Percentiles rank a stretch among this genome's conserved stretches.
Conservation (phyloP, 2,113 vertebrate genomes). For the Aptenodytes patagonicus region DNA sequence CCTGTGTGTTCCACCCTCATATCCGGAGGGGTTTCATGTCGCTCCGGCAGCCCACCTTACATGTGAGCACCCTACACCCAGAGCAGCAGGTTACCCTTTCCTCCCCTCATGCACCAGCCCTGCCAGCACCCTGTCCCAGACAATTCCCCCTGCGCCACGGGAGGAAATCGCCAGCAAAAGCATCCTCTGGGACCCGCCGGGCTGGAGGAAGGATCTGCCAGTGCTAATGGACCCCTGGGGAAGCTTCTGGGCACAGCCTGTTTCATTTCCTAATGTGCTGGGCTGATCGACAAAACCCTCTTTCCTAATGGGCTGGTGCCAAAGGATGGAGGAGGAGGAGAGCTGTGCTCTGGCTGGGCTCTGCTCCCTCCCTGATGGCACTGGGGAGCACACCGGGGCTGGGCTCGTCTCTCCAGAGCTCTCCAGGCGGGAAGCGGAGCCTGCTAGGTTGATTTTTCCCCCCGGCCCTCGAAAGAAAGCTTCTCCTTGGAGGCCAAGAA, state of each 20-base stretch:
- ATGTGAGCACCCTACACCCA: neutral
- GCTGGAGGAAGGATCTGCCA: neutral
- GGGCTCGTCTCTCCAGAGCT: neutral
- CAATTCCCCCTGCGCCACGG: neutral
- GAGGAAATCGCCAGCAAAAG: neutral
- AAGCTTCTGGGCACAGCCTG: neutral
- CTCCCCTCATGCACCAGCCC: rapidly evolving
- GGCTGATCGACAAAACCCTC: neutral
- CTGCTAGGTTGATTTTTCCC: neutral
- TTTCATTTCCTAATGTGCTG: neutral
- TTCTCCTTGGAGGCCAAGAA: neutral
- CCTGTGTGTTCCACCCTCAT: neutral
- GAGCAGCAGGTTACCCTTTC: neutral
- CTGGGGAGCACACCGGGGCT: neutral
- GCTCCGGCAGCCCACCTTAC: neutral
- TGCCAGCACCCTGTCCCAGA: neutral
- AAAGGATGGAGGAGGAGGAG: neutral
- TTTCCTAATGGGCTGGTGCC: neutral
- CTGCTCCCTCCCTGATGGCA: neutral
- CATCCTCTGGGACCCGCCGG: neutral
- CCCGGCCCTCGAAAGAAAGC: neutral
- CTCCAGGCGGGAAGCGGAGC: neutral
- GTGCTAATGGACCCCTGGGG: neutral
- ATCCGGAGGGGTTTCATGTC: too few relatives aligned
- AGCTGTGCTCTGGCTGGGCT: neutral